phyloP scores from a whole-genome alignment of 1,140 invertebrate species.

The Saccostrea echinata region DNA sequence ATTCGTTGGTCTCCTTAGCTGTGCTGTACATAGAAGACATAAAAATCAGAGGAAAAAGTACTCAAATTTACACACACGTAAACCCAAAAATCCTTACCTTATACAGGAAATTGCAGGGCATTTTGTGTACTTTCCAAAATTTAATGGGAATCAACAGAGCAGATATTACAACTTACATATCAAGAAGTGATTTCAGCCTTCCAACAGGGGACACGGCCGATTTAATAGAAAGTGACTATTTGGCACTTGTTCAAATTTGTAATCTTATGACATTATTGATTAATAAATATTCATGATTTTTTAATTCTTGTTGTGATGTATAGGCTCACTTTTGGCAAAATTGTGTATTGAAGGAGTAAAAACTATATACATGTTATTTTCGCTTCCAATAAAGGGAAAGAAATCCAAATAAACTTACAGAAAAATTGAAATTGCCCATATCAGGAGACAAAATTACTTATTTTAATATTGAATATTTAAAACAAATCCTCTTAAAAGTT shows the following conservation, averaged over 20 bases:
- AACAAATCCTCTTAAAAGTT: too few relatives aligned
- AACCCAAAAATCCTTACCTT: neutral
- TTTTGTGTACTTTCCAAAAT: slow-evolving; percentile 4
- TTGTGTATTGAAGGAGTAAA: too few relatives aligned
- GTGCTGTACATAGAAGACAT: slow-evolving; percentile 19
- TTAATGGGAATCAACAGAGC: neutral
- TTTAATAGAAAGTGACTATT: slow-evolving; percentile 26
- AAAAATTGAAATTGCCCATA: too few relatives aligned
- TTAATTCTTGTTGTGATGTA: neutral
- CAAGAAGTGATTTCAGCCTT: slow-evolving; percentile 1
- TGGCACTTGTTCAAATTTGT: slow-evolving; percentile 6
- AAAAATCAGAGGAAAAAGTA: slow-evolving; percentile 9
- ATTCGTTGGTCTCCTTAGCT: neutral
- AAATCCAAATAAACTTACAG: too few relatives aligned
- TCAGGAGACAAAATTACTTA: too few relatives aligned
- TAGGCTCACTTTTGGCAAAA: neutral
- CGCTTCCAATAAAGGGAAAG: too few relatives aligned
- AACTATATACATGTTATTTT: too few relatives aligned
- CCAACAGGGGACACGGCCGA: neutral
- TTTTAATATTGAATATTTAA: too few relatives aligned
- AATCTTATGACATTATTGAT: slow-evolving; percentile 20
- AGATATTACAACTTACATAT: neutral
- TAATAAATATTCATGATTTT: slow-evolving; percentile 14
- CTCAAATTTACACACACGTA: neutral
- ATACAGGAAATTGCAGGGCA: neutral